These are phyloP conservation scores for Hybos culiciformis DNA, from an alignment of 2,888 invertebrate genomes.

Conservation along the genomic window DNA sequence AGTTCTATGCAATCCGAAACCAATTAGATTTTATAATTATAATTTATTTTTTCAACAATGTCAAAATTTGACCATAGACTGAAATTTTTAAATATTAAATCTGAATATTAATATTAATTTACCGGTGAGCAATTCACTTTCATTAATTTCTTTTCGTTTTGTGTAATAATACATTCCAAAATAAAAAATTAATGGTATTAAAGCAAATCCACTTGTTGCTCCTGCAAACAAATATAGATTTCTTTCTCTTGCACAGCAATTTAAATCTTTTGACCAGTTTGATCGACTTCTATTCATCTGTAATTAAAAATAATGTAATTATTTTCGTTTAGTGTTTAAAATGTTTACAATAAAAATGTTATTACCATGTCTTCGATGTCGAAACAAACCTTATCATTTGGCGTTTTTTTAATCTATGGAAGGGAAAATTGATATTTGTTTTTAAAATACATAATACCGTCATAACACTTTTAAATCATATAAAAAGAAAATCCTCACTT, in stretches of 20 bases:
- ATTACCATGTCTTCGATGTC: constrained; percentile 24
- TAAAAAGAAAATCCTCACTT: no score
- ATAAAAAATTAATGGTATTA: constrained; percentile 9
- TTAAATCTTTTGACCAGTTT: constrained; percentile 12
- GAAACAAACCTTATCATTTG: constrained; percentile 22
- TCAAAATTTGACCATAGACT: no score
- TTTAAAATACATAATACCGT: no score
- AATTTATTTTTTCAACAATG: no score
- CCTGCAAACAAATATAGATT: constrained; percentile 7
- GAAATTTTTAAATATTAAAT: no score
- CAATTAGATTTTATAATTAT: no score
- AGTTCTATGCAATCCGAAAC: no score
- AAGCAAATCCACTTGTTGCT: background rate
- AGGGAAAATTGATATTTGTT: no score
- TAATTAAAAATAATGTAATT: background rate
- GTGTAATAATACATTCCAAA: constrained; percentile 3
- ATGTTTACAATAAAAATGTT: background rate
- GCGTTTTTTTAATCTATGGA: background rate
- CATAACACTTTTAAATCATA: no score
- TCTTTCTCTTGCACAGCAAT: constrained; percentile 8
- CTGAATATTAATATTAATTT: no score
- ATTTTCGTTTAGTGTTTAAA: background rate
- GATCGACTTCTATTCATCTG: constrained; percentile 13
- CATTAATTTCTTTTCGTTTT: constrained; percentile 7
- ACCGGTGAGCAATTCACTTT: background rate